Base-by-base conservation (phyloP, 2,888 invertebrate species). In the Lithophane semibrunnea region DNA sequence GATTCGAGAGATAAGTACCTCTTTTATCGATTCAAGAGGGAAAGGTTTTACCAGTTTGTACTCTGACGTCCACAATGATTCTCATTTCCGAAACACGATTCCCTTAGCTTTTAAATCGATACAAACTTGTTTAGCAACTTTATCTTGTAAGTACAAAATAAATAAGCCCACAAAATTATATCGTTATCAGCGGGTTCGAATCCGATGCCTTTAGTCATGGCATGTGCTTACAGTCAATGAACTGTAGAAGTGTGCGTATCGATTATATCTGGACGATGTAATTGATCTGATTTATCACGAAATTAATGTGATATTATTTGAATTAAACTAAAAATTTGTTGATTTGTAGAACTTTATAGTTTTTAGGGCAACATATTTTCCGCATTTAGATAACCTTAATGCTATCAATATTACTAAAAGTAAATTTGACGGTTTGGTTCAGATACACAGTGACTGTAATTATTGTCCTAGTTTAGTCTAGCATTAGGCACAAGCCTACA, bases 141-240 rank as follows among this genome's bases (percentile, higher is more conserved):
- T 66, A 63, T 67, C 81, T 16, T 18, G 8, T 0, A 61, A 42
- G 49, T 81, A 67, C n/a, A 54, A 68, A 65, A 82, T 66, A 73
- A 77, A 82, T 80, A 56, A 49, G 64, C 54, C 29, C 21, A n/a
- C 7, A 56, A 52, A 52, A 60, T 12, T n/a, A n/a, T 68, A 52
- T 21, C 58, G 64, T 68, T 73, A 82, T 82, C 69, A 49, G 24
- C 7, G 12, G 47, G 56, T 18, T 65, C 29, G 29, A 60, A 67
- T 76, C 56, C 49, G 58, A n/a, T 58, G 24, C 18, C 9, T 12
- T 37, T 37, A 37, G 37, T 37, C 37, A 37, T 37, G 37, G 3
- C 4, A 37, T 37, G 37, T 37, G 37, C 37, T 37, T 54, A 54
- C 65, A 77, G 83, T 82, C 83, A 83, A 82, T 82, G 68, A 83